Evolutionary conservation across 2,113 vertebrate species (phyloP), one percentile per base, ranked within the genome.

Genomic region (Solenodon paradoxus): DNA sequence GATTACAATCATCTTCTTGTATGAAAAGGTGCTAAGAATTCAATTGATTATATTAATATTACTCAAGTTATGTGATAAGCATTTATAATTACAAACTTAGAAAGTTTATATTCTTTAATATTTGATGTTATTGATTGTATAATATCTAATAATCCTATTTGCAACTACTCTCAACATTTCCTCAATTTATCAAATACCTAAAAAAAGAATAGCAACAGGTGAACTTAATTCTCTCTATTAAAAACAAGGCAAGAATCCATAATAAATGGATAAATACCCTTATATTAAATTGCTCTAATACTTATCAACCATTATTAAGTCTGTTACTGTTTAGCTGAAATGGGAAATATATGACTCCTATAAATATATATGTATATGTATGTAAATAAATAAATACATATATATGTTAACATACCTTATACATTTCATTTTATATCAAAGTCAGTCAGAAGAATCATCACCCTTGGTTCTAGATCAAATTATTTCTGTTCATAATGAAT

Each of bases 391-490:
- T 24, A 61, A 24, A 61, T 26, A 26, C 26, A 35, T 40, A 22
- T 16, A 69, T 40, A 40, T 64, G n/a, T 69, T 90, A 90, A 68
- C 69, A 74, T 22, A 30, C 7, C 35, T 4, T 0, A 0, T n/a
- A 28, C 30, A 15, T 91, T 84, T 81, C 38, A 75, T 90, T 88
- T 95, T 90, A 97, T 55, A 35, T 64, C 80, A 93, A 90, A 84
- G 30, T 74, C 68, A 77, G 32, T 77, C 47, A 13, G 30, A 94
- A 94, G 91, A 88, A 24, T 42, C 13, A 92, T 87, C 17, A 61
- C 3, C 82, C 47, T n/a, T 82, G 78, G 0, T 38, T 92, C 20
- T 64, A 94, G 24, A 74, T 59, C 57, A 78, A 74, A 66, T 83
- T 92, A 92, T 87, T 96, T 87, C 87, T 4, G 16, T 83, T n/a